Base-by-base conservation (phyloP, 2,797 vertebrate species). In the Takifugu rubripes region DNA sequence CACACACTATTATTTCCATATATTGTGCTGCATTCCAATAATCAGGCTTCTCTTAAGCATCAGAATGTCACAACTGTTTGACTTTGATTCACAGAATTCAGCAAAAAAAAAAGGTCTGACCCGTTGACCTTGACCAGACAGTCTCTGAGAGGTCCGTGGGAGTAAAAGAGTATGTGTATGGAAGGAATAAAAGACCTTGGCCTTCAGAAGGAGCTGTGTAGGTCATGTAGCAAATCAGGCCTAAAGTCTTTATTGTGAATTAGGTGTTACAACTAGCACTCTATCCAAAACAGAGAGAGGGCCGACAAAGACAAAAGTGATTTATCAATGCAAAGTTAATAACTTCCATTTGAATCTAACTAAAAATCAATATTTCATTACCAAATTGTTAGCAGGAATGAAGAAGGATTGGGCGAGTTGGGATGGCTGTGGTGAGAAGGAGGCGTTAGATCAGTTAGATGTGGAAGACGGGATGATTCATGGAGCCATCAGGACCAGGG, bases 311-410 rank as follows among this genome's bases (percentile, higher is more conserved):
- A 33, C 33, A 33, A 33, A 92, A 93, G 91, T 92, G 90, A 98
- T 99, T 97, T 97, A 98, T 99, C 97, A 99, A 99, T 98, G 96
- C 96, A 99, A 99, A 99, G 94, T 96, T 98, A 98, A 99, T 97
- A 98, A 98, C 95, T 97, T 97, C 97, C 94, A 98, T 99, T 98
- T 99, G 95, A 98, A 98, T 99, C 96, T 99, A 99, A 99, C 96
- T 95, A 99, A 98, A 99, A 99, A 99, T 99, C 97, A 98, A 99
- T 99, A 98, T 99, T 99, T 99, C 97, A 99, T 99, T 99, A 99
- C 96, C 96, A 99, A 99, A 98, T 99, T 99, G 96, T 99, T 98
- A 98, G 94, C 82, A 88, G 93, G 95, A 97, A 99, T 99, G 97
- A 99, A 99, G 97, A 99, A 94, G 95, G 94, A 99, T 99, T 91